These are phyloP conservation scores for Monochamus alternatus DNA, from an alignment of 2,888 invertebrate genomes.

Conservation along the genomic window DNA sequence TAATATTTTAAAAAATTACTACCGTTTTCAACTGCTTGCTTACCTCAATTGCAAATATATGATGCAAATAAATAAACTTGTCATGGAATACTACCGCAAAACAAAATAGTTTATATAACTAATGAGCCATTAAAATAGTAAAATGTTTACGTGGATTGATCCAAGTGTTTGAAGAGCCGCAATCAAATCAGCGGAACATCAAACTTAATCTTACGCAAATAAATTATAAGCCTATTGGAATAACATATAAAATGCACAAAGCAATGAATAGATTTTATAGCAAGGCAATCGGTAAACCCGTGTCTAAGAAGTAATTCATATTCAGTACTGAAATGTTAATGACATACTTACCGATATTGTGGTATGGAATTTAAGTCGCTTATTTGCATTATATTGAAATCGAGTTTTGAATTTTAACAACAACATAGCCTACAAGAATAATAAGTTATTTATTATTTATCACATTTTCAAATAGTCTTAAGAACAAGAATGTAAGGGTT, in stretches of 20 bases:
- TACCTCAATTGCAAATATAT: background rate
- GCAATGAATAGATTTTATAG: background rate
- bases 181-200: slow-evolving; percentile 11
- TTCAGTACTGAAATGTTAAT: slow-evolving; percentile 8
- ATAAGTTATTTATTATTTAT: no score
- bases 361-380: background rate
- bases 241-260: slow-evolving; percentile 10
- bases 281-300: slow-evolving; percentile 5
- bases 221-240: background rate
- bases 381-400: slow-evolving; percentile 8
- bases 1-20: no score
- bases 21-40: background rate
- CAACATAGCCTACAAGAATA: no score
- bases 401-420: background rate
- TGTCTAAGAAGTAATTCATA: slow-evolving; percentile 15
- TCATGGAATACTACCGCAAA: background rate
- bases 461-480: no score
- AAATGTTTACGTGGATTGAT: slow-evolving; percentile 15
- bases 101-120: slow-evolving; percentile 7
- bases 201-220: slow-evolving; percentile 21
- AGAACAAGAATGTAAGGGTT: no score
- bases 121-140: slow-evolving; percentile 3
- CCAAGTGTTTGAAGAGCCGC: background rate
- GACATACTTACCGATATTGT: slow-evolving; percentile 11
- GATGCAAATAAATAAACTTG: slow-evolving; percentile 7